Percentiles rank a stretch among this genome's conserved stretches.
Conservation (phyloP, 2,888 invertebrate genomes). For the Cheilosia soror region DNA sequence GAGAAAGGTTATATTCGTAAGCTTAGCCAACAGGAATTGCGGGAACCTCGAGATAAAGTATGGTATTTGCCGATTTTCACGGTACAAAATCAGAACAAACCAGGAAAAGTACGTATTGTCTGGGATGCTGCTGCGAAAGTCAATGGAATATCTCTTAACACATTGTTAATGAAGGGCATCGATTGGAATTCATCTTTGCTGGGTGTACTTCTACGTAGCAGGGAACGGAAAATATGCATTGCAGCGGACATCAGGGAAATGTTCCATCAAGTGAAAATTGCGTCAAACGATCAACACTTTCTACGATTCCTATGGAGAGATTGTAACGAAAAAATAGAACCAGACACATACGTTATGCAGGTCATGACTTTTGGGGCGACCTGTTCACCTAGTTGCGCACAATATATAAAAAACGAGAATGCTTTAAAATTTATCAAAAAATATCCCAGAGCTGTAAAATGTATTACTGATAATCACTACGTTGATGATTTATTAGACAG, state of each 20-base stretch:
- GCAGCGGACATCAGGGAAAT: constrained; percentile 76
- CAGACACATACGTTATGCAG: constrained; percentile 62
- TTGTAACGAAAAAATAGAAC: constrained; percentile 72
- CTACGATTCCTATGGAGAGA: constrained; percentile 72
- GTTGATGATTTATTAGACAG: constrained; percentile 59
- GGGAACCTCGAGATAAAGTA: constrained; percentile 28
- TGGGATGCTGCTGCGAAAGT: constrained; percentile 78
- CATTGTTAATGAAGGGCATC: constrained; percentile 78
- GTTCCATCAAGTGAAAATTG: constrained; percentile 77
- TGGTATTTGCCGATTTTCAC: constrained; percentile 77
- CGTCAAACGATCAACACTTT: constrained; percentile 74
- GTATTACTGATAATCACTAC: constrained; percentile 33
- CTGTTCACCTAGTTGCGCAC: constrained; percentile 64
- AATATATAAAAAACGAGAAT: constrained; percentile 50
- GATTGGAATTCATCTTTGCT: constrained; percentile 63
- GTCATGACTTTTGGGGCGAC: constrained; percentile 75
- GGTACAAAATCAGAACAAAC: constrained; percentile 77
- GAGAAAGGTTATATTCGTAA: constrained; percentile 60
- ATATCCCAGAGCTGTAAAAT: constrained; percentile 39
- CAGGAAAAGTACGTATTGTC: constrained; percentile 76
- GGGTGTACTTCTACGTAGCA: constrained; percentile 76
- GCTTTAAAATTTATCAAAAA: constrained; percentile 7
- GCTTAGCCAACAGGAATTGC: constrained; percentile 40
- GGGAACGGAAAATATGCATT: constrained; percentile 69
- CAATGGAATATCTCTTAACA: constrained; percentile 78